These are phyloP conservation scores for Papilio elwesi DNA, from an alignment of 2,888 invertebrate species.

Conservation along the genomic window DNA sequence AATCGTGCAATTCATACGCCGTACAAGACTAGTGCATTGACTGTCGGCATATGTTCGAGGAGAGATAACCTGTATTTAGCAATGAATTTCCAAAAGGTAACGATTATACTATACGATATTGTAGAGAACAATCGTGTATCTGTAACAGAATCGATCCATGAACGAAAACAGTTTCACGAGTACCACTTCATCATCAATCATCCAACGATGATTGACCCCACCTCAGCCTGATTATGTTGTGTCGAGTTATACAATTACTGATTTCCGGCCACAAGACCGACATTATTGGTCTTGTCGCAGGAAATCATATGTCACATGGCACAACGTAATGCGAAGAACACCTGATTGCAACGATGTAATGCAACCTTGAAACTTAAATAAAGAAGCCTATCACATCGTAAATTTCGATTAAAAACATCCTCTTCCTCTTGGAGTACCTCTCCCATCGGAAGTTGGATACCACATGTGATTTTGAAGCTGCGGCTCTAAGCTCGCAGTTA, in stretches of 20 bases:
- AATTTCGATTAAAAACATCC: too few relatives aligned
- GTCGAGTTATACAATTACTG: background rate
- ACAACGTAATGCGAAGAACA: background rate
- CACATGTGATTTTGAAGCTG: too few relatives aligned
- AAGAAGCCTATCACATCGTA: too few relatives aligned
- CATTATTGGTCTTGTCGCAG: too few relatives aligned
- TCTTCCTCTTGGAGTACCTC: too few relatives aligned
- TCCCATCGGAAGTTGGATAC: too few relatives aligned
- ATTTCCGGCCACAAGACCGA: conserved; percentile 9
- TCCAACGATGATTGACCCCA: background rate
- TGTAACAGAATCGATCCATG: background rate
- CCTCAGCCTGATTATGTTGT: background rate
- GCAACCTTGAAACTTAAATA: background rate
- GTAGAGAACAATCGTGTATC: background rate
- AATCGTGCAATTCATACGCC: background rate
- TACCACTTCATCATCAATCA: too few relatives aligned
- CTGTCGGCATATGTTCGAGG: background rate
- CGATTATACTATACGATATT: too few relatives aligned
- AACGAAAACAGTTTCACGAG: background rate
- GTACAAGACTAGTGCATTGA: background rate
- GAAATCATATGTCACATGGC: too few relatives aligned
- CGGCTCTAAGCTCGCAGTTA: too few relatives aligned
- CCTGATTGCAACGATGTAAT: background rate
- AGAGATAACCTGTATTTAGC: conserved; percentile 1
- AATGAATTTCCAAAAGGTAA: background rate